Conservation (phyloP, 2,797 vertebrate species). For the Enteromius thamalakanensis region DNA sequence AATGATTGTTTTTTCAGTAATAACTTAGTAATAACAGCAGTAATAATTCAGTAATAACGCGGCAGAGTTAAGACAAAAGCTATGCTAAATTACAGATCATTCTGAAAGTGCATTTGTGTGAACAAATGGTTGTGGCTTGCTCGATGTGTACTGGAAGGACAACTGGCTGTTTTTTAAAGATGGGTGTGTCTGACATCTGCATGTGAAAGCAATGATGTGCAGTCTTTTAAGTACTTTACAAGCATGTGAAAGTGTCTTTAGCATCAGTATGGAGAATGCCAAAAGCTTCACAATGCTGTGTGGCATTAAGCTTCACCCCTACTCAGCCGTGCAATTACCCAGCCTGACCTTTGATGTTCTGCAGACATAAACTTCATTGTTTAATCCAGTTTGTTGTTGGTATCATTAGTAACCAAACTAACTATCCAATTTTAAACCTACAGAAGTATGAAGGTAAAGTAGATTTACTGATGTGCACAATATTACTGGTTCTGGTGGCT, state of each 20-base stretch:
- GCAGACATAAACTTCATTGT: background rate
- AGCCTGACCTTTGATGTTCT: background rate
- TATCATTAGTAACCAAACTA: background rate
- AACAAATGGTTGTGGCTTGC: background rate
- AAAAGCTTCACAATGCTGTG: background rate
- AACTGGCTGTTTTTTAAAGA: too few relatives aligned
- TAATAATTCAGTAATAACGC: background rate
- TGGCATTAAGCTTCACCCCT: background rate
- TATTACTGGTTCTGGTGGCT: background rate
- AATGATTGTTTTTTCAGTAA: background rate
- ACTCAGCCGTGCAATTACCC: background rate
- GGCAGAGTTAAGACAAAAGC: background rate
- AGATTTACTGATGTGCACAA: background rate
- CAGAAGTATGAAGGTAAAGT: background rate
- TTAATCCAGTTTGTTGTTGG: background rate
- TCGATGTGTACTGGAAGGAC: background rate
- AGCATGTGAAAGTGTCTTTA: background rate
- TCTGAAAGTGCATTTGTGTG: background rate
- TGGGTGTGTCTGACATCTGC: background rate
- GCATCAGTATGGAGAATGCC: background rate
- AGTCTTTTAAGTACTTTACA: background rate
- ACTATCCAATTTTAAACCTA: background rate
- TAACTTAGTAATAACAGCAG: too few relatives aligned
- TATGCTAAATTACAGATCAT: background rate
- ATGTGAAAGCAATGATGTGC: background rate